Base-by-base conservation (phyloP, 64 coral and sea anemone species). In the Orbicella faveolata region DNA sequence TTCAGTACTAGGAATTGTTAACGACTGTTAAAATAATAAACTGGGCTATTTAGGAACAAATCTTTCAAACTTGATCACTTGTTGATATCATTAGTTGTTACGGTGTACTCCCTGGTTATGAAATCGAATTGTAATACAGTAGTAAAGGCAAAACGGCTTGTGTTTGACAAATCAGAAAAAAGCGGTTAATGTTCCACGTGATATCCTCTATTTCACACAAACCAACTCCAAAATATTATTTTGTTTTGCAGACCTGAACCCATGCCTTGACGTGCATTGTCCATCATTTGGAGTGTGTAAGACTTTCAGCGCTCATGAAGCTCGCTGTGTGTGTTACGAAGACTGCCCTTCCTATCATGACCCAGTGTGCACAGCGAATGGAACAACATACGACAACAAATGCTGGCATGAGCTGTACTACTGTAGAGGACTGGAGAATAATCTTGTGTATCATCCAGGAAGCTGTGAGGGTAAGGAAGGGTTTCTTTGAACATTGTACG, bases 371-470 rank as follows among this genome's bases (percentile, higher is more conserved):
- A 68, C 82, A 1, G 63, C 82, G 6, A 85, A 85, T 66, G 82
- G 52, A 4, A 85, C 82, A 30, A 30, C 30, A 30, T 30, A 30
- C 35, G 59, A 84, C 20, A 85, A 85, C 82, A 85, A 85, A 34
- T 85, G 82, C 36, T 12, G 36, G 34, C 69, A n/a, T 39, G 82
- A 85, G 57, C n/a, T 66, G 20, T 39, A 85, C 19, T 68, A 44
- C 20, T 85, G 82, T 69, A 20, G 36, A 67, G 33, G 62, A 59
- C 53, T 39, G 26, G 67, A 37, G 9, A 84, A 84, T 66, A 61
- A 84, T 65, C 62, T 66, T 44, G 61, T 84, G 26, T 84, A 84
- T 66, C 81, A 64, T 34, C 81, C 81, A 13, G 81, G 81, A 55
- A 83, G 34, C 26, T 84, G 81, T 21, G 55, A 53, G 41, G 81